Evolutionary conservation across 2,888 invertebrate species (phyloP), one percentile per base, ranked within the genome.

Genomic region (Leptinotarsa peninsularis): DNA sequence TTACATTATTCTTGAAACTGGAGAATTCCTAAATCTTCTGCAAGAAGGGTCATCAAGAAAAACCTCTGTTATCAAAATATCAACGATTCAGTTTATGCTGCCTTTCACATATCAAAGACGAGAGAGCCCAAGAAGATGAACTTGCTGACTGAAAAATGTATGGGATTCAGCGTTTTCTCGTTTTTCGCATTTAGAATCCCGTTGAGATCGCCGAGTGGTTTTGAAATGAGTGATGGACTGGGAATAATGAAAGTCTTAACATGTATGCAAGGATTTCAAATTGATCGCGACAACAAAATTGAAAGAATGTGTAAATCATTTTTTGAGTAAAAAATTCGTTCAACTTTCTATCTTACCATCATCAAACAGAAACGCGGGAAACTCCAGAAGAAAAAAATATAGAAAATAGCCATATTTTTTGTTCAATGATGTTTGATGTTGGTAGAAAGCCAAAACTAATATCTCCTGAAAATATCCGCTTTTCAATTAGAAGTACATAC

Each of bases 101-200:
- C 15, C 54, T 66, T 69, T 69, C 21, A 56, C 56, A 56, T 56
- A 56, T 71, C 67, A 60, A 69, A 75, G 67, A 67, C 52, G 15
- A 50, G 49, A 71, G 49, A 67, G 56, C 71, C 58, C 58, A 60
- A 71, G 68, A 67, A 75, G 67, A 75, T 71, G 74, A 75, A 71
- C 71, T 23, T 23, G 23, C 3, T 43, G 49, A 75, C 67, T 71
- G 71, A 75, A 74, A 74, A 66, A 60, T 67, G 58, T 52, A 71
- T 66, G 50, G 71, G 74, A 71, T 71, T 75, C 74, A 71, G 74
- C 74, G 52, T 75, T 75, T 75, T 70, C 71, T 60, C 56, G 56
- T 56, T n/a, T 15, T 18, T n/a, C 56, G 56, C 56, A 56, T 56
- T 56, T n/a, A 18, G 56, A 1, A 56, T n/a, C 56, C 56, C 56